Evolutionary conservation across 1,140 invertebrate genomes (phyloP).

Genomic region (Propsilocerus akamusi): DNA sequence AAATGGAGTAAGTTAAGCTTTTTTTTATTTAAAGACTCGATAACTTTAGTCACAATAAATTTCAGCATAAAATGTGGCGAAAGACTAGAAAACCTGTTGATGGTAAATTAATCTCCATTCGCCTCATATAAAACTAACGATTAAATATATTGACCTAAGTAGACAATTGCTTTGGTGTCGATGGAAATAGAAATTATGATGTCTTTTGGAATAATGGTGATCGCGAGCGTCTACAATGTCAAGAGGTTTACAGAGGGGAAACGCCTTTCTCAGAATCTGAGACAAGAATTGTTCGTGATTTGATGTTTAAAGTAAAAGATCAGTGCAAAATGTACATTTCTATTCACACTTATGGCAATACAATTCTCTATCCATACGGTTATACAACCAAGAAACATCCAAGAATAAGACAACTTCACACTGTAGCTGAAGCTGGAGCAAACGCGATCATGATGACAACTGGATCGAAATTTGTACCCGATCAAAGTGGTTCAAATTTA

Average conservation of each 20-base stretch:
- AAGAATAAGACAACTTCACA: slow-evolving; percentile 14
- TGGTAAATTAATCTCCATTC: no score
- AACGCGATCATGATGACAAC: slow-evolving; percentile 28
- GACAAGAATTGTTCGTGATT: slow-evolving; percentile 35
- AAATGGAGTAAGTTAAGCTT: no score
- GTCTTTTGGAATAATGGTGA: slow-evolving; percentile 4
- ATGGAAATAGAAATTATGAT: slow-evolving; percentile 38
- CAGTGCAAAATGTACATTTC: slow-evolving; percentile 43
- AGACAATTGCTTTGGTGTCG: slow-evolving; percentile 27
- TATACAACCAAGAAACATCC: slow-evolving; percentile 26
- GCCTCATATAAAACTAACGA: no score
- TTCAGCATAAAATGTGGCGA: not conserved
- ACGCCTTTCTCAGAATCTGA: slow-evolving; percentile 59
- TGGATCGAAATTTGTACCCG: slow-evolving; percentile 23
- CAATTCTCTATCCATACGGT: slow-evolving; percentile 38
- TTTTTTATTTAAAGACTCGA: no score
- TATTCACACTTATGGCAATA: slow-evolving; percentile 45
- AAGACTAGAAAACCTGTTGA: not conserved
- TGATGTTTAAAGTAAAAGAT: slow-evolving; percentile 29
- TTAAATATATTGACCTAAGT: no score
- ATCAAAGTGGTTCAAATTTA: slow-evolving; percentile 17
- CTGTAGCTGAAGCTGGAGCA: slow-evolving; percentile 24
- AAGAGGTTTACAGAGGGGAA: slow-evolving; percentile 47
- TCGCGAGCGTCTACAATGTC: slow-evolving; percentile 21
- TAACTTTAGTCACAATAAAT: no score